Percentiles rank a stretch among this genome's conserved stretches.
These are phyloP conservation scores for Drosophila demipolita DNA, from an alignment of 2,888 invertebrate species.

Conservation along the genomic window DNA sequence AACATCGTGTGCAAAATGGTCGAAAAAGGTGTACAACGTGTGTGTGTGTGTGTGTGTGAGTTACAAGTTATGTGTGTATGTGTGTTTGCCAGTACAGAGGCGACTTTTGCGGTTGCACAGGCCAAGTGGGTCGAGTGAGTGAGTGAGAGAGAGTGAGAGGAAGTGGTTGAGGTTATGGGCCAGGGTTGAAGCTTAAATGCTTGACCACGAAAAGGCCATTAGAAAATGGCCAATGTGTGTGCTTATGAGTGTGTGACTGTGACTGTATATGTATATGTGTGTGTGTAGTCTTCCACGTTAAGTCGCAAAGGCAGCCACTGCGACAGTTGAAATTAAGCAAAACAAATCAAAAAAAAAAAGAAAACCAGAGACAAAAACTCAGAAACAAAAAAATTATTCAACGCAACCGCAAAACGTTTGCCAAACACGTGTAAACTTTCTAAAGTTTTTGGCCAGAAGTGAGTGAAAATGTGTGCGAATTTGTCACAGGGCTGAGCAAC, in stretches of 20 bases:
- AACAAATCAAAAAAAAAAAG: conserved; percentile 38
- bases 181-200: conserved; percentile 72
- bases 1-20: conserved; percentile 79
- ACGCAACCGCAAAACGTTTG: conserved; percentile 67
- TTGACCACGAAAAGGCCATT: conserved; percentile 80
- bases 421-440: conserved; percentile 71
- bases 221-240: conserved; percentile 61
- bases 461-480: conserved; percentile 46
- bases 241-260: neutral
- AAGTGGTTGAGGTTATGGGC: conserved; percentile 52
- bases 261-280: conserved; percentile 11
- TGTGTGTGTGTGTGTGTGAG: conserved; percentile 26
- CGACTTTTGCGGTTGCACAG: conserved; percentile 75
- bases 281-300: conserved; percentile 24
- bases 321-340: conserved; percentile 71
- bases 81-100: conserved; percentile 47
- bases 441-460: conserved; percentile 35
- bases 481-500: conserved; percentile 36
- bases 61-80: conserved; percentile 5
- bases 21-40: conserved; percentile 66
- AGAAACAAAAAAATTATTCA: conserved; percentile 8
- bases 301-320: conserved; percentile 56
- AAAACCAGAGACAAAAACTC: conserved; percentile 19
- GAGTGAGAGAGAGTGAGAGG: neutral
- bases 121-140: conserved; percentile 34